These are phyloP conservation scores for Steinernema feltiae DNA, from an alignment of 1,140 invertebrate genomes.

Conservation along the genomic window DNA sequence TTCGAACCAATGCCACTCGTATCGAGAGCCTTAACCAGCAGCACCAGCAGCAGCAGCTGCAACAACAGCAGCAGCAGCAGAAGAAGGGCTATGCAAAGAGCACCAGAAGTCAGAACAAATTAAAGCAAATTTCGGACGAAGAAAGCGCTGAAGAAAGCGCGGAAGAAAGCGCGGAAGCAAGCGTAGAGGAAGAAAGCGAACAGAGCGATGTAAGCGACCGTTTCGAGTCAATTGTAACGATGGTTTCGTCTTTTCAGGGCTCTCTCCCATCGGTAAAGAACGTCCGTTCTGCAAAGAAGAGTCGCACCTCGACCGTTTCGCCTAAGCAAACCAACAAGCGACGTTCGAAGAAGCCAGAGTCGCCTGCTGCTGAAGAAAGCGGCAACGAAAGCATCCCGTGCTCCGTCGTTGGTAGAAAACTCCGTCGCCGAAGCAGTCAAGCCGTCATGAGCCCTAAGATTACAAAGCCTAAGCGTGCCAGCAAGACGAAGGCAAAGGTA, in stretches of 20 bases:
- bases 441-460: too few species aligned
- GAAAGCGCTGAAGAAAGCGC: conserved; percentile 10
- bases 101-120: conserved; percentile 41
- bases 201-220: neutral
- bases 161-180: neutral
- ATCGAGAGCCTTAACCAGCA: neutral
- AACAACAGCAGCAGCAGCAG: neutral
- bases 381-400: too few species aligned
- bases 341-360: neutral
- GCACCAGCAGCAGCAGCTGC: neutral
- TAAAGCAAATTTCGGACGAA: conserved; percentile 36
- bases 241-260: neutral
- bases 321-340: neutral
- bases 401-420: too few species aligned
- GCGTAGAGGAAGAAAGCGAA: neutral
- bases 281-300: neutral
- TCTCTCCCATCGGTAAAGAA: neutral
- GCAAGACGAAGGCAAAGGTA: too few species aligned
- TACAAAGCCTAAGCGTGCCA: too few species aligned
- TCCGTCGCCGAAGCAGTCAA: too few species aligned
- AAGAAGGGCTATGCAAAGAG: conserved; percentile 6
- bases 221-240: neutral
- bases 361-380: too few species aligned
- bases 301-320: neutral
- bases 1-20: neutral